phyloP scores from a whole-genome alignment of 2,113 vertebrate species.

The Rhombomys opimus region DNA sequence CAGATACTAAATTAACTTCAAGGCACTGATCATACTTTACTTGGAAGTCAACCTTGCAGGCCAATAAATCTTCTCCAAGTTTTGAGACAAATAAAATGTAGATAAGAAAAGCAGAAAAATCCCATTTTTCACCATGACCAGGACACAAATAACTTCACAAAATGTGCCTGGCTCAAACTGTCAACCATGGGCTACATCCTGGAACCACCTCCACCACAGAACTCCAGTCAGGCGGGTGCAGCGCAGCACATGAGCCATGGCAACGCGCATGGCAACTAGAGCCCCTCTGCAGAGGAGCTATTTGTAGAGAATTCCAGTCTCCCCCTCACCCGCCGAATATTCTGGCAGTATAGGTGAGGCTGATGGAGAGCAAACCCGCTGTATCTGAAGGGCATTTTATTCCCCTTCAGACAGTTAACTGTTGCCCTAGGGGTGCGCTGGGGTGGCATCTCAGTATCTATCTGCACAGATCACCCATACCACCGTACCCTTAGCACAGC shows the following conservation, averaged over 20 bases:
- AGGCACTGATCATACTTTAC: conserved; percentile 1
- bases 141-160: background rate
- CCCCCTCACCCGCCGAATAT: background rate
- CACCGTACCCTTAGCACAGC: background rate
- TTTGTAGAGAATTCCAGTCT: background rate
- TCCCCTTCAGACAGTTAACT: background rate
- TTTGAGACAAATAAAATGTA: background rate
- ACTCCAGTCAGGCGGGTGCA: background rate
- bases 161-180: background rate
- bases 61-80: conserved; percentile 3
- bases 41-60: conserved; percentile 36
- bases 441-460: background rate
- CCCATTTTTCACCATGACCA: background rate
- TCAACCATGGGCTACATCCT: background rate
- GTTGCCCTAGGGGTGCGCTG: conserved; percentile 3
- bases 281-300: background rate
- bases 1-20: conserved; percentile 48
- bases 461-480: conserved; percentile 25
- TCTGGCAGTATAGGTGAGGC: background rate
- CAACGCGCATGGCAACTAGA: background rate
- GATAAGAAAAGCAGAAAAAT: conserved; percentile 43
- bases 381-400: background rate
- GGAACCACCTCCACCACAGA: background rate
- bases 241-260: background rate
- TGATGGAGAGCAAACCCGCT: background rate